Base-by-base conservation (phyloP, 92 coral and sea anemone species). In the Heliopora coerulea region DNA sequence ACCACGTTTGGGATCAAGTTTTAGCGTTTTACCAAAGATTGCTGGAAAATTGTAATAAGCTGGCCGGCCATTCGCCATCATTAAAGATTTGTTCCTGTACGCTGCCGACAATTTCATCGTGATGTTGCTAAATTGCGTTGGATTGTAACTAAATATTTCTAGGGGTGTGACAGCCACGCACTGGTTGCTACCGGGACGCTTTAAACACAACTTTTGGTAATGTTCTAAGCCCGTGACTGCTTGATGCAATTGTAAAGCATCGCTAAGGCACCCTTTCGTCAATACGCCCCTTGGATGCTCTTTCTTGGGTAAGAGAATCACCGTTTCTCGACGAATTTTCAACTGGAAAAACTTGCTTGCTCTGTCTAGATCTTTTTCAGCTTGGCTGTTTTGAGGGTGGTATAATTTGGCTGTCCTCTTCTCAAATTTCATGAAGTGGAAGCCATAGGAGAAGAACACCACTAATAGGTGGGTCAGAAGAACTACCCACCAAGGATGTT, bases 361-460 rank as follows among this genome's bases (percentile, higher is more conserved):
- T 20, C 61, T 73, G 44, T 83, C 29, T 35, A 93, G 23, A 65
- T 93, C 93, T 46, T 81, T 78, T 56, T 81, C 81, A 44, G 96
- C 88, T 41, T 83, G 81, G 79, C 98, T 93, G 49, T 78, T 74
- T 78, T 93, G 96, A 13, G 98, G 98, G 11, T 85, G 79, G 75
- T 89, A 93, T 8, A 93, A 75, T 46, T 93, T 89, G 4, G 64
- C 89, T 6, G 95, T 89, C 60, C 88, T 89, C 76, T 75, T 93
- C 67, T 93, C 98, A 33, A 78, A 23, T 26, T 75, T 72, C 48
- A 87, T 64, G 92, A 96, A 89, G 21, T 70, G 74, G 35, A 93
- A 93, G 4, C 98, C 96, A 75, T 86, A 73, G 37, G 98, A 74
- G 49, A 93, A 93, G 74, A 86, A 42, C 1, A 88, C 84, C 15